Evolutionary conservation across 2,113 vertebrate species (phyloP).

Genomic region (Nesogale talazaci): DNA sequence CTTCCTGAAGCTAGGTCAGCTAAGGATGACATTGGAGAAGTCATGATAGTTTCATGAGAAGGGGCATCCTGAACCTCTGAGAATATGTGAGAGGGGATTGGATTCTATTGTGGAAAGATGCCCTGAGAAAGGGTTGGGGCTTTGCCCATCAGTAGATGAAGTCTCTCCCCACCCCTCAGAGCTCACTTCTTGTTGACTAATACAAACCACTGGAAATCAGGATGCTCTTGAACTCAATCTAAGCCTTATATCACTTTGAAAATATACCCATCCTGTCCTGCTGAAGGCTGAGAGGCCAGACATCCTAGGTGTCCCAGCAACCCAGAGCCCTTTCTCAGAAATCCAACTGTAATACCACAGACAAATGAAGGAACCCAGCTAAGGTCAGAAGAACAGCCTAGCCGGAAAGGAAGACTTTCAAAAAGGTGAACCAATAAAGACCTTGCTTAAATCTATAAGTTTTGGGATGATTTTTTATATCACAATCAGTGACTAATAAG

Average conservation of each 20-base stretch:
- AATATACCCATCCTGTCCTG: neutral
- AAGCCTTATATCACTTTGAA: too few relatives aligned
- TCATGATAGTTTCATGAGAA: neutral
- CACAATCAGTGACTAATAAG: neutral
- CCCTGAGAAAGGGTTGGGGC: neutral
- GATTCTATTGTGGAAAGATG: neutral
- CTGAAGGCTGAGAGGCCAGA: neutral
- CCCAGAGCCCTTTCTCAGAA: neutral
- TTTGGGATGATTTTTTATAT: neutral
- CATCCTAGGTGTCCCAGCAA: neutral
- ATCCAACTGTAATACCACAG: neutral
- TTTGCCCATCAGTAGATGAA: neutral
- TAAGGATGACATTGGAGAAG: neutral
- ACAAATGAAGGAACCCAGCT: neutral
- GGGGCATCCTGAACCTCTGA: neutral
- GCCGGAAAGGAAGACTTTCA: neutral
- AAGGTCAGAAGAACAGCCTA: neutral
- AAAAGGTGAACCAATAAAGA: neutral
- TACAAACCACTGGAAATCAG: neutral
- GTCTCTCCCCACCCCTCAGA: neutral
- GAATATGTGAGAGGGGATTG: too few relatives aligned
- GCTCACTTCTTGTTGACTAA: neutral
- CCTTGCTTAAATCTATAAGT: neutral
- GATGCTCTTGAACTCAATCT: neutral
- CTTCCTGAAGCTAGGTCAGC: neutral